Evolutionary conservation across 1,140 invertebrate genomes (phyloP).

Genomic region (Octopus bimaculoides): DNA sequence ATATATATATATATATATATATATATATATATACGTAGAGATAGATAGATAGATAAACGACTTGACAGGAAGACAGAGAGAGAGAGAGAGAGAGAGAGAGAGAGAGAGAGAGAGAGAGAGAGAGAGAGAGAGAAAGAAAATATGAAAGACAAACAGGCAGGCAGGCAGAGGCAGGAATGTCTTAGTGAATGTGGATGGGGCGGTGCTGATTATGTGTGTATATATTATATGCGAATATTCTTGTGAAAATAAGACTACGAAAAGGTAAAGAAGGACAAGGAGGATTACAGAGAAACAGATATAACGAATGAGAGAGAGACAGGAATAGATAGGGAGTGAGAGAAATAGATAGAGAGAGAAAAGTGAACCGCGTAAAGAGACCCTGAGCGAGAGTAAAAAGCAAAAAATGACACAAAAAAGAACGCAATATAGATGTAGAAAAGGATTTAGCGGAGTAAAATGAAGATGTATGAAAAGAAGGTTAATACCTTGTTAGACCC

Average conservation of each 20-base stretch:
- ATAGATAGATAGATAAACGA: neutral
- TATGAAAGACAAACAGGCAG: neutral
- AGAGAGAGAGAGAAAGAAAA: conserved; percentile 1
- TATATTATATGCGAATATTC: too few species aligned
- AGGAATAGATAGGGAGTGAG: neutral
- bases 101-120: neutral
- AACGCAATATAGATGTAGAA: too few species aligned
- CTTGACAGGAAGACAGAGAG: neutral
- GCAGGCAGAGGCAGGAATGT: neutral
- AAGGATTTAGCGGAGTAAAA: too few species aligned
- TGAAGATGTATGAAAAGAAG: too few species aligned
- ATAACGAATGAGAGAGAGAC: neutral
- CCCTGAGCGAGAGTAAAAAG: too few species aligned
- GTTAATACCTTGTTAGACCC: too few species aligned
- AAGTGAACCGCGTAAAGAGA: too few species aligned
- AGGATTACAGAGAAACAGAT: neutral
- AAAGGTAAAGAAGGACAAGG: neutral
- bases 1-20: too few species aligned
- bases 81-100: neutral
- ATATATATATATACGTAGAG: neutral
- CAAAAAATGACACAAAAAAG: too few species aligned
- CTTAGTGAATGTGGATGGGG: neutral
- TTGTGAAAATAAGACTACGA: neutral
- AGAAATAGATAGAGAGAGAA: neutral
- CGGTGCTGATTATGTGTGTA: neutral